Base-by-base conservation (phyloP, 2,113 vertebrate species). In the Cavia porcellus region DNA sequence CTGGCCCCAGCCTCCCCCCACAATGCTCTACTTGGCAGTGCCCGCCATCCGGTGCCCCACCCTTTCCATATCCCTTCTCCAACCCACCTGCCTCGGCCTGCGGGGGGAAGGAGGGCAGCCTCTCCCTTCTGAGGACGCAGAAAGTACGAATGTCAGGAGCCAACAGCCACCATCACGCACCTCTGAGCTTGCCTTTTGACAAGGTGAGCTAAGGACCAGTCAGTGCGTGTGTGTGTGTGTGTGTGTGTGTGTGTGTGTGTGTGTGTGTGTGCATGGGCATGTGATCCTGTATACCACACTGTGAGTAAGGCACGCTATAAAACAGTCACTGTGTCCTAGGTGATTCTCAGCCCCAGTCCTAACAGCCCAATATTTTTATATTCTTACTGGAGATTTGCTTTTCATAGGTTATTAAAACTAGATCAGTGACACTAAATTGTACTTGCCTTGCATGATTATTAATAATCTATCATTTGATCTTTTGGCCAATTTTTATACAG, bases 301-400 rank as follows among this genome's bases (percentile, higher is more conserved):
- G 45, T 88, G 59, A 14, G n/a, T 50, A 72, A 61, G 42, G 10
- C 68, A 25, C 4, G n/a, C 38, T 25, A 20, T 24, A 47, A 91
- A 62, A 50, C 32, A 30, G 11, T 61, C 61, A 61, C 19, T 86
- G 5, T 32, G 35, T 74, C 5, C 5, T 52, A 55, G 7, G 5
- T 57, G 14, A 80, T 68, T 82, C 66, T 59, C 86, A 86, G 20
- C 9, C n/a, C 14, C 7, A 45, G 42, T 55, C 10, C 32, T 82
- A 81, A n/a, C 6, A 11, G 0, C 30, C 50, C 55, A n/a, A 45
- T 81, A 7, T 50, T 93, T 96, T 30, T 30, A 42, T 42, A 45
- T 90, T 90, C 50, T 62, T 94, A 17, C 85, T 95, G 89, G 79
- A 89, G 57, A 84, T 10, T 92, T 17, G 1, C 28, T 90, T 87